Conservation (phyloP, 2,888 invertebrate genomes). For the Lutraria lutraria region DNA sequence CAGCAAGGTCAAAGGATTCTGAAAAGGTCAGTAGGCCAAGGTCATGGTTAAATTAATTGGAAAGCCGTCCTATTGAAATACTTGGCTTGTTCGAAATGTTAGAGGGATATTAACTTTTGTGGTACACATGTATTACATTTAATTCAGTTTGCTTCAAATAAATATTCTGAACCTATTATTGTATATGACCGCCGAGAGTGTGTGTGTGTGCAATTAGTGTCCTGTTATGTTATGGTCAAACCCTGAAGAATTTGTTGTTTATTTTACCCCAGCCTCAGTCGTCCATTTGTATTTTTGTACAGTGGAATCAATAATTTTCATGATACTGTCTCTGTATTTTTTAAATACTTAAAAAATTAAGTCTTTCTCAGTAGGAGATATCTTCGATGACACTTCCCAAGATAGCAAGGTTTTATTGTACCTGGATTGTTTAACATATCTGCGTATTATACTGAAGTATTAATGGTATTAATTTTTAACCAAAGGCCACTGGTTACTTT, state of each 20-base stretch:
- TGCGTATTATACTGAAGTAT: too few relatives aligned
- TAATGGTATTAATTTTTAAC: too few relatives aligned
- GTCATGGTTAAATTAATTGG: neutral
- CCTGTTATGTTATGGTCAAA: neutral
- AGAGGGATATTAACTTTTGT: too few relatives aligned
- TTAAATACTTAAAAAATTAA: too few relatives aligned
- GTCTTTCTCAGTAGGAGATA: too few relatives aligned
- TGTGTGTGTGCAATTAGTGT: neutral
- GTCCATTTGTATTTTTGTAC: neutral
- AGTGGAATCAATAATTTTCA: conserved; percentile 1
- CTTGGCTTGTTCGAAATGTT: neutral
- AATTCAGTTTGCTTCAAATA: neutral
- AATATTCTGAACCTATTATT: neutral
- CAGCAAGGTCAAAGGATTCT: conserved; percentile 29
- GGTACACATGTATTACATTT: neutral
- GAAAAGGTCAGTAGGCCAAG: conserved; percentile 43
- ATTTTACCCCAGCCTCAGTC: neutral
- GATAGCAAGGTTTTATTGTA: too few relatives aligned
- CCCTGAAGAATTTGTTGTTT: neutral
- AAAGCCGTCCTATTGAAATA: neutral
- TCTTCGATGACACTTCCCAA: too few relatives aligned
- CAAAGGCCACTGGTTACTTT: too few relatives aligned
- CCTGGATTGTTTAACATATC: too few relatives aligned
- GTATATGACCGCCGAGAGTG: neutral
- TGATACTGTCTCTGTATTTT: neutral